phyloP scores from a whole-genome alignment of 2,888 invertebrate genomes.

The Chrysolina haemoptera region DNA sequence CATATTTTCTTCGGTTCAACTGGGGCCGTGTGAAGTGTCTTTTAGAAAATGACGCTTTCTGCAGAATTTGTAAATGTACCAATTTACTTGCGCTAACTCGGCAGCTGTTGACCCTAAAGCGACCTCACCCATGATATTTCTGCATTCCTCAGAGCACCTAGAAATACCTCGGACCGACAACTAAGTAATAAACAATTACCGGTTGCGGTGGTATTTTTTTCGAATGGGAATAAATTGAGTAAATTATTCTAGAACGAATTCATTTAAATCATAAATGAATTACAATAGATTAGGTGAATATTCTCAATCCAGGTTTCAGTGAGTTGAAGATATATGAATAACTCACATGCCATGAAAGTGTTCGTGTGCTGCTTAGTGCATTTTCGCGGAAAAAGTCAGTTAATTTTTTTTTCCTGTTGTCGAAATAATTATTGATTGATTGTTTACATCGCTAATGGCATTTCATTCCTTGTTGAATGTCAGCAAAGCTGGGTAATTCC shows the following conservation, averaged over 20 bases:
- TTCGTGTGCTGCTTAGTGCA: no score
- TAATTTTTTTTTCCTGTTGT: no score
- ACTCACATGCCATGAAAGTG: no score
- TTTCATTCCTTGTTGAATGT: no score
- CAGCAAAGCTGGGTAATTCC: no score
- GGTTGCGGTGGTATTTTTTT: conserved; percentile 20
- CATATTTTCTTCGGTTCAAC: no score
- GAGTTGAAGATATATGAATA: no score
- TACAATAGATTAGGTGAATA: no score
- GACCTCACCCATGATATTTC: conserved; percentile 38
- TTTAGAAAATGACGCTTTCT: neutral
- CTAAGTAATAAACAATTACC: conserved; percentile 26
- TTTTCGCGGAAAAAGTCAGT: no score
- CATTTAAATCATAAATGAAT: neutral
- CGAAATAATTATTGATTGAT: no score
- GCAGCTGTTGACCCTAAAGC: conserved; percentile 33
- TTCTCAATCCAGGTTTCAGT: no score
- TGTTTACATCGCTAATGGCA: no score
- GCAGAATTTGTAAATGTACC: neutral
- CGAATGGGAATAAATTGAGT: conserved; percentile 3
- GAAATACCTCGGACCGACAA: conserved; percentile 39
- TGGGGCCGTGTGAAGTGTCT: neutral
- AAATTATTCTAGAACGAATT: conserved; percentile 1
- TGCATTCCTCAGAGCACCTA: conserved; percentile 41
- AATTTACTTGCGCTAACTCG: neutral